A percentile compares a stretch with the other conserved stretches of the same genome.
Evolutionary conservation across 2,113 vertebrate genomes (phyloP).

Genomic region (Oryzias curvinotus): DNA sequence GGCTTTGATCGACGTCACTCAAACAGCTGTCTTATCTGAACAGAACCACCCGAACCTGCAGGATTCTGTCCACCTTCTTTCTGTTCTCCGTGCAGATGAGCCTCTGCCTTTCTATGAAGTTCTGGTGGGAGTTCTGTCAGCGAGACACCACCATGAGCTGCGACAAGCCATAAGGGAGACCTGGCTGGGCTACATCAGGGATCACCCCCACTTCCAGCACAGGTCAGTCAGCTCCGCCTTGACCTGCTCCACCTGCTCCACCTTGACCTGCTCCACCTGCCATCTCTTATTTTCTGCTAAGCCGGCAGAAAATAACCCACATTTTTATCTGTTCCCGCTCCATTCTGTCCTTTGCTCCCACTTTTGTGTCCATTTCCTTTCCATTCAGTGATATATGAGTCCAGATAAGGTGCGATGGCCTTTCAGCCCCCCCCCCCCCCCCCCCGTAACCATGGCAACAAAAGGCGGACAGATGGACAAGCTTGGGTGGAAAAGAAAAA

Average conservation of each 20-base stretch:
- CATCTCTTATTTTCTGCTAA: background rate
- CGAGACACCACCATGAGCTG: conserved; percentile 87
- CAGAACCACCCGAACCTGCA: too few species aligned
- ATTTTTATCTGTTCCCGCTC: conserved; percentile 47
- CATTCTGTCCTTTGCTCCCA: conserved; percentile 32
- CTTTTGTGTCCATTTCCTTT: conserved; percentile 47
- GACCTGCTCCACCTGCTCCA: background rate
- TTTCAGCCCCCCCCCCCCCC: conserved; percentile 54
- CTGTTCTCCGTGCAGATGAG: conserved; percentile 56
- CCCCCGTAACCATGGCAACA: conserved; percentile 66
- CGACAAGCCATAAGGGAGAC: conserved; percentile 88
- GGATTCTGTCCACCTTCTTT: background rate
- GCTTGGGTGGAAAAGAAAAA: conserved; percentile 21
- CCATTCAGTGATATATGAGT: conserved; percentile 51
- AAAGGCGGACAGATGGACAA: conserved; percentile 48
- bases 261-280: too few species aligned
- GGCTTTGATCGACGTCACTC: too few species aligned
- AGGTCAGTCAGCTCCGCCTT: conserved; percentile 72
- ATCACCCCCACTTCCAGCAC: conserved; percentile 81
- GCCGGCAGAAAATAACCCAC: conserved; percentile 25
- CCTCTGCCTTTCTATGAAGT: conserved; percentile 77
- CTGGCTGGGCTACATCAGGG: conserved; percentile 87
- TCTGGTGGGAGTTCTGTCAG: conserved; percentile 92
- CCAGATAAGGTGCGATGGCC: conserved; percentile 59
- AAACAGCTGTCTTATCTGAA: too few species aligned